Base-by-base conservation (phyloP, 2,797 vertebrate genomes). In the Glyptemys insculpta region DNA sequence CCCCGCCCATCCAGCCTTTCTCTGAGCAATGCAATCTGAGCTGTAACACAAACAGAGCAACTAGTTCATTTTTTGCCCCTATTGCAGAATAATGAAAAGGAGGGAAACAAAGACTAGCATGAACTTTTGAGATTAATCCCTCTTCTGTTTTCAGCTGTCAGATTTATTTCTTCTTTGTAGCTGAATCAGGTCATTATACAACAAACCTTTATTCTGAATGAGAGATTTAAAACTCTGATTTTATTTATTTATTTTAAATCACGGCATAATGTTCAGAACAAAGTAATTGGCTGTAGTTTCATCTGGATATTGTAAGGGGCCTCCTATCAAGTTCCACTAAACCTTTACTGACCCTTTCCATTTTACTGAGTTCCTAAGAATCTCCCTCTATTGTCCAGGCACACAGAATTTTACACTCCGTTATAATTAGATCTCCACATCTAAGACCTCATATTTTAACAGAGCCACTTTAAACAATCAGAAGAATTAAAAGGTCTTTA, bases 61-160 rank as follows among this genome's bases (percentile, higher is more conserved):
- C 93, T 85, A 95, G 90, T 97, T 96, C 92, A 92, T 96, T 97
- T 88, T 94, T 94, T 84, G 83, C 89, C 95, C 92, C 98, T 98
- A 93, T 91, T 97, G 95, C 95, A 96, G 96, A 97, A 97, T 98
- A 97, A 97, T 96, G 96, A 98, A 97, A 97, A 92, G 92, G 97
- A 97, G 96, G 97, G 97, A 98, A 97, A 97, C 97, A 98, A 98
- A 98, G 95, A 89, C 93, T 88, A 95, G 95, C 68, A 85, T 97
- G 98, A 98, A 97, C 96, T 98, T 98, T 96, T 95, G 95, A 97
- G 90, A 98, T 98, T 98, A 98, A 98, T 98, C 98, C 95, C 94
- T 95, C 94, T 96, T 98, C 98, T 98, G 95, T 97, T 98, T 98
- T 98, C 96, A 94, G 96, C 97, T 98, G 98, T 98, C 98, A 98